Percentiles rank a stretch among this genome's conserved stretches.
Evolutionary conservation across 2,113 vertebrate genomes (phyloP).

Genomic region (Galbula dea): DNA sequence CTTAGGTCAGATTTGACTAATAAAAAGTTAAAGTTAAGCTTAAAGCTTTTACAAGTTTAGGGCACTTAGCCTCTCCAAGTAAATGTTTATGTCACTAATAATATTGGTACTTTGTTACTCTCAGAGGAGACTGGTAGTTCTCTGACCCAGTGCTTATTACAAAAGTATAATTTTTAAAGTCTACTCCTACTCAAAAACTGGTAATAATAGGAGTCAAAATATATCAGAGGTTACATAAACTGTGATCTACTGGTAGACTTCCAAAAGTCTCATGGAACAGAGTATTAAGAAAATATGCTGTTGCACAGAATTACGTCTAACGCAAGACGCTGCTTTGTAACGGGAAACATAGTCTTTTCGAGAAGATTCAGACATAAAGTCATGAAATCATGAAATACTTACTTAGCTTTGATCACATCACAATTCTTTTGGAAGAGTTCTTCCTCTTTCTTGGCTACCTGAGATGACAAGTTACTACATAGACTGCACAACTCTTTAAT

Average conservation of each 20-base stretch:
- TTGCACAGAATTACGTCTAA: neutral
- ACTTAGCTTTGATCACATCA: conserved; percentile 67
- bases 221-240: neutral
- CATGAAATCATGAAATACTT: neutral
- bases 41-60: neutral
- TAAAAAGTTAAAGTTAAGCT: conserved; percentile 2
- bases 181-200: neutral
- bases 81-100: neutral
- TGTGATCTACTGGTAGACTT: neutral
- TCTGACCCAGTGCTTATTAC: neutral
- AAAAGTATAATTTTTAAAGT: neutral
- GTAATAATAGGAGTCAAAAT: neutral
- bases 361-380: neutral
- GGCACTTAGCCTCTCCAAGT: neutral
- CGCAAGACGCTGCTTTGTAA: neutral
- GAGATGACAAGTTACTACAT: conserved; percentile 58
- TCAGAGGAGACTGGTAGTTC: neutral
- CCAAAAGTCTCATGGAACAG: neutral
- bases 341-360: neutral
- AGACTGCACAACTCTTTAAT: conserved; percentile 53
- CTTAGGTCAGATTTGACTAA: conserved; percentile 13
- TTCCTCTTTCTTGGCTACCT: conserved; percentile 70
- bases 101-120: neutral
- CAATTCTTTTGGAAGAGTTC: conserved; percentile 69
- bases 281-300: neutral